Evolutionary conservation across 2,113 vertebrate genomes (phyloP), one percentile per base, ranked within the genome.

Genomic region (Melanocharis versteri): DNA sequence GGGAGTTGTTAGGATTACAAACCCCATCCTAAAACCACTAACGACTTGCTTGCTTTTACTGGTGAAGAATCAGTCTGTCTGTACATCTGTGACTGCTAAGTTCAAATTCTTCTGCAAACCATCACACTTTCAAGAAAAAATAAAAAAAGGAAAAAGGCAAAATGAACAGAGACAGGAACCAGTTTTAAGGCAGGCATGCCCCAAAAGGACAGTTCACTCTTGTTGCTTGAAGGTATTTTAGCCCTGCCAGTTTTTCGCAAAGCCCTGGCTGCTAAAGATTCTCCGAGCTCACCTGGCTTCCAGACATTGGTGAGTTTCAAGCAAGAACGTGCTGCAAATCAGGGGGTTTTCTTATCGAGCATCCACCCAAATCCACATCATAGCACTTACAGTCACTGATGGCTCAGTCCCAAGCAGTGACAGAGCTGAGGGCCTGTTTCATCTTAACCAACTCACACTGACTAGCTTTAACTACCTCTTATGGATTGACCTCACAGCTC

Each of bases 381-480:
- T 3, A 62, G 42, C 54, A 68, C 15, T 71, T 86, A 65, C 7
- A 80, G n/a, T 44, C 82, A 86, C 56, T 33, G 35, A 61, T 94
- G 88, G 90, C 92, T 95, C 51, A 39, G n/a, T 66, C 77, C 68
- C 93, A 95, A 89, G 51, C 50, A 78, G 68, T 42, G 90, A 92
- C 48, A 94, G 70, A 79, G n/a, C n/a, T 62, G 44, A 92, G 69
- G 40, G 47, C 13, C 81, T 90, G 28, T 89, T 96, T 82, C 80
- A 68, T 89, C 92, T 84, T 94, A 94, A 90, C 85, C 90, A 93
- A 4, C 76, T 94, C 88, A 60, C 88, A 92, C 48, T 57, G 89
- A 88, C 57, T 93, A 65, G 30, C 35, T 94, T 90, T 71, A 92
- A 93, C 83, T 92, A 68, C 72, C 21, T 87, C 88, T 68, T 66